Evolutionary conservation across 1,140 invertebrate species (phyloP).

Genomic region (Globodera ellingtonae): DNA sequence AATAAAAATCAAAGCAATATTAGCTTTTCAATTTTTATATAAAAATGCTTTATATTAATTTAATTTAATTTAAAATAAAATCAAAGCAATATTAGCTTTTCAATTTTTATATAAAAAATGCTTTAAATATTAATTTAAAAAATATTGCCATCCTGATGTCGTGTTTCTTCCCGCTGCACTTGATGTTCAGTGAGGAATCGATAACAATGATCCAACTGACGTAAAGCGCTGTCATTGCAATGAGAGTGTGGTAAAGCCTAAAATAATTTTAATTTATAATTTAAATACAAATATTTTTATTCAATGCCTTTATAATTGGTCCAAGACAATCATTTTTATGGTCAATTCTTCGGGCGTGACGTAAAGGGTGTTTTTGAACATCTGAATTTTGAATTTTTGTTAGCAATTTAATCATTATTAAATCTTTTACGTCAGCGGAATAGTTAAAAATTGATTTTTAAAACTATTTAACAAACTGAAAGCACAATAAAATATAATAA

Average conservation of each 20-base stretch:
- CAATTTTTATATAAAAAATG: too few relatives aligned
- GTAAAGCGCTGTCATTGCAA: neutral
- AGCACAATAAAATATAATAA: neutral
- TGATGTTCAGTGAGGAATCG: neutral
- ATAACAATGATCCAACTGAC: constrained; percentile 4
- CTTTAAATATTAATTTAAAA: constrained; percentile 10
- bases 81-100: too few relatives aligned
- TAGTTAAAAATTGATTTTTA: too few relatives aligned
- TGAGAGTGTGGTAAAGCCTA: neutral
- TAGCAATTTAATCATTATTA: too few relatives aligned
- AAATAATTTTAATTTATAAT: neutral
- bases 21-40: too few relatives aligned
- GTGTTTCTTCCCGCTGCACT: neutral
- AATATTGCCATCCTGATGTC: constrained; percentile 3
- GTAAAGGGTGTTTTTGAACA: neutral
- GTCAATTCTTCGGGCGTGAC: neutral
- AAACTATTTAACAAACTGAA: too few relatives aligned
- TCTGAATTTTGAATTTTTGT: neutral
- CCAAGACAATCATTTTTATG: neutral
- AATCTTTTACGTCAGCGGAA: too few relatives aligned
- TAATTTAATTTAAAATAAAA: constrained; percentile 16
- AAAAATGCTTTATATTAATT: too few relatives aligned
- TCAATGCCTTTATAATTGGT: constrained; percentile 1
- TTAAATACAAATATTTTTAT: neutral
- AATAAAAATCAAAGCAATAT: neutral